Base-by-base conservation (phyloP, 2,888 invertebrate species). In the Plemyria rubiginata region DNA sequence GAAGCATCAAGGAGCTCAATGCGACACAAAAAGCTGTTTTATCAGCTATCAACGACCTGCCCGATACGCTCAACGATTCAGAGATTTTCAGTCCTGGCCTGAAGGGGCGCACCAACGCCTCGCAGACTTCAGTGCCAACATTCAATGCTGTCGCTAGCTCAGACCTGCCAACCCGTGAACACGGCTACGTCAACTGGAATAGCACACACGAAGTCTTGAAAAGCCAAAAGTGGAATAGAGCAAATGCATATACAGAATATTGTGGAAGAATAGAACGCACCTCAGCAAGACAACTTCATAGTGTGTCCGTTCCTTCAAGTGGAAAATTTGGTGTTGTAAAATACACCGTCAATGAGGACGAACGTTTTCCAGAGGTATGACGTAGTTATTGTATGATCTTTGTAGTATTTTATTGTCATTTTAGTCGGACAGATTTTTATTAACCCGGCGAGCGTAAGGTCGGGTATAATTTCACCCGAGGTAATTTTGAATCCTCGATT, bases 101-200 rank as follows among this genome's bases (percentile, higher is more conserved):
- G 36, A 36, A 36, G 11, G 36, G 36, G 1, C 11, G 36, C 36
- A 36, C 36, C 9, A 36, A 36, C n/a, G n/a, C n/a, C 9, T 45
- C 45, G 15, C 15, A 9, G 45, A 8, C 36, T 36, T 36, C 8
- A 36, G 45, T 15, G 8, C 45, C 0, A 15, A 8, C 15, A 8
- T 2, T 9, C 4, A 45, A 45, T 16, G 9, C 8, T 7, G 7
- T 29, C 12, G 8, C 9, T 41, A 8, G 7, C 11, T 4, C 22
- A 13, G 28, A 28, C 9, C 41, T 28, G 13, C 28, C 28, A 41
- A 6, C 40, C 9, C 28, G 8, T 9, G 0, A 40, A 13, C 11
- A 54, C 15, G 53, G 53, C 13, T 54, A 54, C 28, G 29, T 54
- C 29, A 54, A 43, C 12, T 54, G 53, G 53, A 54, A 28, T 2